Evolutionary conservation across 2,797 vertebrate species (phyloP), one percentile per base, ranked within the genome.

Genomic region (Oryzias dopingdopingensis): DNA sequence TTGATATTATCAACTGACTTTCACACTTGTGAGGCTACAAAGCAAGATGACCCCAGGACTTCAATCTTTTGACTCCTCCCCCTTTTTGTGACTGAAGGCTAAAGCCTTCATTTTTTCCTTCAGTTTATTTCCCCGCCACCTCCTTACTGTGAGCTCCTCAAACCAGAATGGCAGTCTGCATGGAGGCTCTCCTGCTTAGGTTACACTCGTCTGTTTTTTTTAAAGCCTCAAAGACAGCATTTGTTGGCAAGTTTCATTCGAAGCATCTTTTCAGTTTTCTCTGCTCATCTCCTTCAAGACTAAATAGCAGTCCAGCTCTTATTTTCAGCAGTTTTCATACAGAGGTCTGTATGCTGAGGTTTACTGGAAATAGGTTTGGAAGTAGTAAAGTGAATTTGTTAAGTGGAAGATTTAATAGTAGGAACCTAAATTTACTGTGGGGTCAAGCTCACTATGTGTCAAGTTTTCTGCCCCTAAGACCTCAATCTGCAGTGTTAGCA

Each of bases 151-250:
- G 37, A 14, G 26, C 46, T 15, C 37, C 12, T n/a, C 46, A 2
- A 14, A 15, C 17, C 42, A 58, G 48, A 2, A 86, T 88, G 85
- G 67, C 79, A 26, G 48, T 67, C 2, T 76, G 76, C 41, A 51
- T 65, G 42, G 67, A 67, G 46, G 58, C 63, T 42, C 79, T 42
- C 15, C 55, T 70, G 1, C 71, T 59, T 71, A 70, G 60, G 26
- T 16, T 73, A 59, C 50, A 84, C 29, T 70, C 75, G 14, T 15
- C 50, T 2, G 76, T 53, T 45, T 79, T 68, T 45, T 16, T 67
- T 56, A 70, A 47, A 54, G 70, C 71, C 42, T 60, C 62, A 1
- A 56, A 58, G 70, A 49, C 52, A 6, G 44, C 67, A 15, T 48
- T 45, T 8, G 20, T 4, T 37, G 61, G 63, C 14, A 72, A 13